Percentiles rank a stretch among this genome's conserved stretches.
These are phyloP conservation scores for Rhabdomys pumilio DNA, from an alignment of 2,797 vertebrate genomes.

Conservation along the genomic window DNA sequence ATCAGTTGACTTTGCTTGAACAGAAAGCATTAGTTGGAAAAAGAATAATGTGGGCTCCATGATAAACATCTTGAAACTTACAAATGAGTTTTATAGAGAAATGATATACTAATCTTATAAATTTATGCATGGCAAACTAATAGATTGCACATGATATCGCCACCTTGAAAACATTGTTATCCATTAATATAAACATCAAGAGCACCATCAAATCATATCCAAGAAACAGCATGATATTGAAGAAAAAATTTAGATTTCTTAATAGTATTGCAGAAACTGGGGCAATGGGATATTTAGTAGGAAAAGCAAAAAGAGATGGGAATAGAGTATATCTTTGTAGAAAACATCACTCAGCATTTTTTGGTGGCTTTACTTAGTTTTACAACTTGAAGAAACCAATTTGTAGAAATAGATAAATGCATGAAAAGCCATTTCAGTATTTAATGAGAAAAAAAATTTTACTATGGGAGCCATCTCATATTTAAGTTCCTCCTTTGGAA, in stretches of 20 bases:
- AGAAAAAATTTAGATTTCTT: constrained; percentile 25
- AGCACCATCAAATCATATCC: neutral
- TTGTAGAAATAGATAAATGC: neutral
- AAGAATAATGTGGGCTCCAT: neutral
- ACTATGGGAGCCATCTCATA: neutral
- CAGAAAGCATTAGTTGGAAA: neutral
- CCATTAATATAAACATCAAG: neutral
- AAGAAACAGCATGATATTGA: neutral
- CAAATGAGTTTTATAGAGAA: constrained; percentile 25
- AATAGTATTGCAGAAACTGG: constrained; percentile 18
- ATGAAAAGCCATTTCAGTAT: neutral
- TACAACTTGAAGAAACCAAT: neutral
- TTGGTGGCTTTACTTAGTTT: constrained; percentile 46
- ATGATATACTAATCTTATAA: neutral
- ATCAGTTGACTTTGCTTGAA: neutral
- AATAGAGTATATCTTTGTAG: neutral
- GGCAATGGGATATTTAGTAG: neutral
- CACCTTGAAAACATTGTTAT: neutral
- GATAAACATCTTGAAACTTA: constrained; percentile 38
- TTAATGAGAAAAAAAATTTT: constrained; percentile 19
- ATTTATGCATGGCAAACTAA: constrained; percentile 9
- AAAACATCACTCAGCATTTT: constrained; percentile 52
- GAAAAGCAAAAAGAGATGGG: constrained; percentile 34
- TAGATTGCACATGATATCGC: neutral
- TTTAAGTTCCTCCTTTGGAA: neutral